Evolutionary conservation across 1,140 invertebrate species (phyloP), one percentile per base, ranked within the genome.

Genomic region (Anagrus nilaparvatae): DNA sequence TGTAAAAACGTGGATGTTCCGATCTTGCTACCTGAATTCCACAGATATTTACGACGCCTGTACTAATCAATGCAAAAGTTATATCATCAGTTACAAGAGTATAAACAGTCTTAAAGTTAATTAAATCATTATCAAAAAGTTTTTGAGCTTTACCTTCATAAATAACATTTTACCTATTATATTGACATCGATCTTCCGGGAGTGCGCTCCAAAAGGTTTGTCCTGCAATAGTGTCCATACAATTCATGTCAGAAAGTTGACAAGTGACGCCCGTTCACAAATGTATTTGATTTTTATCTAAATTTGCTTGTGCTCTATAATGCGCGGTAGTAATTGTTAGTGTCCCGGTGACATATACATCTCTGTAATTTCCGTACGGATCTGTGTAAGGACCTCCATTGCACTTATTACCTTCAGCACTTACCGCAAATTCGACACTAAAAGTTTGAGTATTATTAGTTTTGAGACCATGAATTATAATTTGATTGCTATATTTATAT

Each of bases 1-100:
- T 48, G 0, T 52, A 32, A 0, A 55, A 8, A 43, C 51, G 54
- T 0, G 48, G 47, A n/a, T 57, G 50, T 34, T 56, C 51, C 1
- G 51, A 53, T 24, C 13, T 10, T 0, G 39, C 14, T 0, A 52
- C 4, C 0, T 14, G 38, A 14, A 46, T 48, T 16, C 45, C 47
- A 8, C 49, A 54, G 3, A 49, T 1, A 3, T n/a, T 9, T 7
- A 27, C 12, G 13, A 16, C 12, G 1, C 5, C n/a, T 9, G 19
- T 46, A 14, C 5, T 23, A 0, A 39, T 18, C n/a, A 47, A n/a
- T 1, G 38, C 44, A 18, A 51, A 53, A 0, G 44, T 51, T 9
- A 40, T 38, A 6, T 46, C 48, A 5, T 34, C 8, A 2, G 28
- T 27, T 0, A 10, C 37, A 3, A 47, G 6, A 1, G 25, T 34